These are phyloP conservation scores for Catalaphyllia jardinei DNA, from an alignment of 64 coral and sea anemone species.

Conservation along the genomic window DNA sequence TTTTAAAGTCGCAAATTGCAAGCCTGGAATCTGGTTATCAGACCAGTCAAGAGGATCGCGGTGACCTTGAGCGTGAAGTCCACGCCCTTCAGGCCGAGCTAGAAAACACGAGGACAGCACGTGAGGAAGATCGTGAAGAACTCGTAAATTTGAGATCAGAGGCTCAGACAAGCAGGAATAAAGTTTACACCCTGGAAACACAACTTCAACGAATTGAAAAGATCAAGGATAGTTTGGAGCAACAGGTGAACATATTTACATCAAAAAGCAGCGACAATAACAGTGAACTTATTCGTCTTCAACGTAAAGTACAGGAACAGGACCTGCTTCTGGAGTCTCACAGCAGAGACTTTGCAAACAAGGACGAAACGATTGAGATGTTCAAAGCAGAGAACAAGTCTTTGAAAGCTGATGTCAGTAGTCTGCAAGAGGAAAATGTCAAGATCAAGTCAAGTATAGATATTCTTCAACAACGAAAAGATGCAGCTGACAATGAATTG, in stretches of 20 bases:
- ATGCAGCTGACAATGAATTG: conserved; percentile 65
- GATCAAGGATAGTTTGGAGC: conserved; percentile 59
- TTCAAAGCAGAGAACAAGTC: conserved; percentile 49
- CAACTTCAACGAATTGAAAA: conserved; percentile 64
- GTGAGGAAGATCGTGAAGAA: conserved; percentile 56
- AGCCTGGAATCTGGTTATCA: conserved; percentile 63
- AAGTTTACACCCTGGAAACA: conserved; percentile 56
- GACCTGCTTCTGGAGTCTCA: conserved; percentile 44
- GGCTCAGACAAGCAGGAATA: conserved; percentile 38
- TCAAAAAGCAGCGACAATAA: conserved; percentile 43
- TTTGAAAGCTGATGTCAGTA: conserved; percentile 47
- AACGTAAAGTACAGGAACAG: conserved; percentile 69
- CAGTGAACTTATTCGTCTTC: conserved; percentile 38
- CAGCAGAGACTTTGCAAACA: conserved; percentile 63
- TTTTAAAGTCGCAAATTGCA: conserved; percentile 41
- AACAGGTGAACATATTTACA: conserved; percentile 37
- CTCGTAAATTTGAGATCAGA: conserved; percentile 48
- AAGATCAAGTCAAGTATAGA: conserved; percentile 43
- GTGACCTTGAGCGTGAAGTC: conserved; percentile 46
- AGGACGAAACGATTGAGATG: conserved; percentile 64
- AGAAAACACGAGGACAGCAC: conserved; percentile 32
- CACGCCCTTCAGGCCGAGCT: conserved; percentile 41
- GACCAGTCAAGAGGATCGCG: conserved; percentile 29
- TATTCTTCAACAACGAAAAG: conserved; percentile 59
- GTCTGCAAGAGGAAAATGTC: conserved; percentile 53